These are phyloP conservation scores for Bruchidius siliquastri DNA, from an alignment of 2,888 invertebrate genomes.

Conservation along the genomic window DNA sequence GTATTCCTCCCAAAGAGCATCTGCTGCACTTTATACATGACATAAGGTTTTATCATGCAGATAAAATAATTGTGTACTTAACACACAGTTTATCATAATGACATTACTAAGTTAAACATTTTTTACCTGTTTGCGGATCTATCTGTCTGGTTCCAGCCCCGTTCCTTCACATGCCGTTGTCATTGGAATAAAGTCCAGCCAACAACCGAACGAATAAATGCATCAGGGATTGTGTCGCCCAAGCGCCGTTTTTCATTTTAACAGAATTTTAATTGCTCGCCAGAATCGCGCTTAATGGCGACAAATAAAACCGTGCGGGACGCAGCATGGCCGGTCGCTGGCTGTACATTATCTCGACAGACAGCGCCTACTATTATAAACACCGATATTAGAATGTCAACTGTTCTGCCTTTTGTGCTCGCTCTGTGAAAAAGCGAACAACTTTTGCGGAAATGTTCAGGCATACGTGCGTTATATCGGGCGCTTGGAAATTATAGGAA, in stretches of 20 bases:
- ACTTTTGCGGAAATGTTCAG: not conserved
- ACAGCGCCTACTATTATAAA: slow-evolving; percentile 23
- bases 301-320: slow-evolving; percentile 18
- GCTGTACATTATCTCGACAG: slow-evolving; percentile 23
- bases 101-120: no score
- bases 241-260: slow-evolving; percentile 32
- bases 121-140: no score
- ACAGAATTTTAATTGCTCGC: slow-evolving; percentile 34
- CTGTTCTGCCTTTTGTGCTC: not conserved
- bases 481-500: no score
- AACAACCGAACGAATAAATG: slow-evolving; percentile 20
- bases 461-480: no score
- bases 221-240: slow-evolving; percentile 10
- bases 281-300: slow-evolving; percentile 28
- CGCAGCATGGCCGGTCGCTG: slow-evolving; percentile 10
- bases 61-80: no score
- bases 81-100: no score
- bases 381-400: slow-evolving; percentile 25
- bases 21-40: no score
- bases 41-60: no score
- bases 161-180: no score
- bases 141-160: no score
- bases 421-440: not conserved
- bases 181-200: not conserved
- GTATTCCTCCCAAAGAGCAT: no score